Evolutionary conservation across 2,113 vertebrate species (phyloP), one percentile per base, ranked within the genome.

Genomic region (Syngnathoides biaculeatus): DNA sequence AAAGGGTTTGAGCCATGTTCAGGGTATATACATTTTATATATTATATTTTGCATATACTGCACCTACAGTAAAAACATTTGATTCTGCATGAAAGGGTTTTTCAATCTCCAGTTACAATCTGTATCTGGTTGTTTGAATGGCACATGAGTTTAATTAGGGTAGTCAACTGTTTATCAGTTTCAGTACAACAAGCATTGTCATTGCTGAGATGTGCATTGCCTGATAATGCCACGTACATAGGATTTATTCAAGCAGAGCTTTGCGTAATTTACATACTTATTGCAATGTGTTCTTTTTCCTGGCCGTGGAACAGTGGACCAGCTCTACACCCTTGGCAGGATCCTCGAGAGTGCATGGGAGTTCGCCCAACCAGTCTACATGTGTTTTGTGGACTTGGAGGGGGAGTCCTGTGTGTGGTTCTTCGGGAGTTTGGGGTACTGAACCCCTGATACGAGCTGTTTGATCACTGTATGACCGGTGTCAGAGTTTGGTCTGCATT

Each of bases 61-160:
- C 40, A 60, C 14, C 80, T 83, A 77, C 60, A 81, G 71, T 66
- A 68, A 61, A 61, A 20, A 71, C 60, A 55, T 79, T 24, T 77
- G 66, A 79, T 74, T 73, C 60, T 6, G 65, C 72, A 83, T 74
- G 63, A 85, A 88, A 79, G 68, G 40, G 52, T 64, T 71, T 67
- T 81, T 77, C 73, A 74, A 73, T 72, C 67, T 68, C 69, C 62
- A 81, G 79, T 76, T 68, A 76, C 50, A 79, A 84, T 83, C 71
- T 81, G 80, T 86, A 69, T 73, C 74, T 83, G 84, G 83, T 73
- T 75, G 80, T 79, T 67, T 74, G 77, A 88, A 77, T 84, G 84
- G 85, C 87, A 90, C 78, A 88, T 89, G 85, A 91, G 87, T 78
- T 75, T 82, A 86, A 92, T 93, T 91, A 86, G 76, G 47, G 82